Evolutionary conservation across 2,797 vertebrate species (phyloP).

Genomic region (Tachyglossus aculeatus): DNA sequence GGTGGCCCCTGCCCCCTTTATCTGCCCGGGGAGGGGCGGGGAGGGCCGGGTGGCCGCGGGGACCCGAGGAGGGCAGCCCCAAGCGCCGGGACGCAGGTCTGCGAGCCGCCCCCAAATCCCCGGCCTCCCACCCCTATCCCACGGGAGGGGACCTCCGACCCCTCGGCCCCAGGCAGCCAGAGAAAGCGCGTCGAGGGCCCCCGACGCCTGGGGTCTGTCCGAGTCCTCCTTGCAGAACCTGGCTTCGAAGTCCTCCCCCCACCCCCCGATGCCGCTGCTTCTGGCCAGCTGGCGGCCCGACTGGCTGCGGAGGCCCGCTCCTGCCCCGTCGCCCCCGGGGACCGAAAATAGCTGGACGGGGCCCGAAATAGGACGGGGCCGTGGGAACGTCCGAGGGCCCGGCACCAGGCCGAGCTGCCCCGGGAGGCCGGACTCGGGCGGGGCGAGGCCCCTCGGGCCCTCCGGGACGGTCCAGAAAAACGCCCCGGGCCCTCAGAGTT

Average conservation of each 20-base stretch:
- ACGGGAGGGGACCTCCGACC: neutral
- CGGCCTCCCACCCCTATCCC: neutral
- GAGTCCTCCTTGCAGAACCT: slow-evolving; percentile 35
- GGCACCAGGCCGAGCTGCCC: slow-evolving; percentile 33
- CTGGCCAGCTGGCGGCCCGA: neutral
- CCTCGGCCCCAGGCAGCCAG: slow-evolving; percentile 34
- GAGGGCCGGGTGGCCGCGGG: neutral
- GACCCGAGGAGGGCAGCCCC: neutral
- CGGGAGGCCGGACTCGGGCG: slow-evolving; percentile 9
- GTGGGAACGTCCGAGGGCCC: slow-evolving; percentile 71
- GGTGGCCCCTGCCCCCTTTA: slow-evolving; percentile 10
- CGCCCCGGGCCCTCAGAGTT: neutral
- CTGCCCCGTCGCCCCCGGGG: slow-evolving; percentile 15
- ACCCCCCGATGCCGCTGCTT: slow-evolving; percentile 20
- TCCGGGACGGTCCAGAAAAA: neutral
- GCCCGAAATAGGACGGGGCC: slow-evolving; percentile 69
- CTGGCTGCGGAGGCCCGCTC: slow-evolving; percentile 36
- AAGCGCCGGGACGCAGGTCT: neutral
- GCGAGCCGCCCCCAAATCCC: neutral
- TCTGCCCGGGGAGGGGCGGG: neutral
- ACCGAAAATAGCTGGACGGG: slow-evolving; percentile 73
- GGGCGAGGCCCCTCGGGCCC: neutral
- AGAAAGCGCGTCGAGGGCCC: slow-evolving; percentile 26
- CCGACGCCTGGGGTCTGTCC: slow-evolving; percentile 2
- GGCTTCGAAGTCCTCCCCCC: slow-evolving; percentile 55